These are phyloP conservation scores for Mus spicilegus DNA, from an alignment of 2,113 vertebrate species.

Conservation along the genomic window DNA sequence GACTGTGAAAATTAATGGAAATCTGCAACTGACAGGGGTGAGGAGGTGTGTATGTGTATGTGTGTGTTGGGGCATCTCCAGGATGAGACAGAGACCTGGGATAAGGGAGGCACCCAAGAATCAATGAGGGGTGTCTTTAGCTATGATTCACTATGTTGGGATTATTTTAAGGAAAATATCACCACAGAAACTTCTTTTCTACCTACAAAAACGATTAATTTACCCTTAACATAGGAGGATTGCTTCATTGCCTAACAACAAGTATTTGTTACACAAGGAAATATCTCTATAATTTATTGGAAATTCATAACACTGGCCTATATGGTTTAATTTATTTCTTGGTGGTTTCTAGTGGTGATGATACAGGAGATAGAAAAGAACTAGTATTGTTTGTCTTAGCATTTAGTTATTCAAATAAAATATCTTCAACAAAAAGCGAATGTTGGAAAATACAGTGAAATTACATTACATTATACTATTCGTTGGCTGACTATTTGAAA, in stretches of 20 bases:
- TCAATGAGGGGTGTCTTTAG: too few species aligned
- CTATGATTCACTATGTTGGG: background rate
- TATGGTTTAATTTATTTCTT: background rate
- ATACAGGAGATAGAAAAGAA: background rate
- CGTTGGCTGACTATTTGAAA: background rate
- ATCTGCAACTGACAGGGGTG: too few species aligned
- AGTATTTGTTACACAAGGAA: slow-evolving; percentile 28
- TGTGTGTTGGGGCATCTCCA: too few species aligned
- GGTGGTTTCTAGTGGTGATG: slow-evolving; percentile 20
- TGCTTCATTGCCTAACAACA: background rate
- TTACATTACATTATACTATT: background rate
- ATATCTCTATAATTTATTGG: slow-evolving; percentile 11
- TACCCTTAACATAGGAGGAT: background rate
- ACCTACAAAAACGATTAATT: background rate
- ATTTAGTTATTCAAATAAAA: slow-evolving; percentile 30
- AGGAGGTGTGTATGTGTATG: too few species aligned
- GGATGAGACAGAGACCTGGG: too few species aligned
- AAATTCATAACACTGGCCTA: background rate
- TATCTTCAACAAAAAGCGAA: background rate
- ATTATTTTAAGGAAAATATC: background rate
- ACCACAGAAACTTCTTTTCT: background rate
- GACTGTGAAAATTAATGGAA: too few species aligned
- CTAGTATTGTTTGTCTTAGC: background rate
- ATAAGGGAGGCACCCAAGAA: too few species aligned
- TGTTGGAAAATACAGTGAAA: background rate